phyloP scores from a whole-genome alignment of 2,113 vertebrate genomes.

The Bucco capensis region DNA sequence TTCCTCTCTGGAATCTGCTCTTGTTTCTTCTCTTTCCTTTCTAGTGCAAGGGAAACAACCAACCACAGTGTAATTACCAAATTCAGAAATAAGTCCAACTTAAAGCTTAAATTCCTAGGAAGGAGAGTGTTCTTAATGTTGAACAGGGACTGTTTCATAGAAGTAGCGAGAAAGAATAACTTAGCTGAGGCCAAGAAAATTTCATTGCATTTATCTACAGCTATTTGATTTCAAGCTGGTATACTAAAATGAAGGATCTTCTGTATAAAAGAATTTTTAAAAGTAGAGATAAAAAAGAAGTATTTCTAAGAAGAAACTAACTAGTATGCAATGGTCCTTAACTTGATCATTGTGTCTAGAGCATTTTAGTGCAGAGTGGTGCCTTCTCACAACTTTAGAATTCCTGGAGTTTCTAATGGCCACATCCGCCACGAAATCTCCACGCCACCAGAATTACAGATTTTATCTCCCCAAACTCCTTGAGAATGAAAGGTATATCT shows the following conservation, averaged over 20 bases:
- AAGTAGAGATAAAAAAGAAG: not conserved
- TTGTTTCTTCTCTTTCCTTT: not conserved
- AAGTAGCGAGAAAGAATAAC: not conserved
- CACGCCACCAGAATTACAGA: not conserved
- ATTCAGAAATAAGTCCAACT: not conserved
- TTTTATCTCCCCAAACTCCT: not conserved
- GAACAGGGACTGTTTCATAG: not conserved
- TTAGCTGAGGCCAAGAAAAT: not conserved
- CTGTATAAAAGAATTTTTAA: not conserved
- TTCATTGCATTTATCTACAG: not conserved
- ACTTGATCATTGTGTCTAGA: not conserved
- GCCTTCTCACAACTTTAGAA: not conserved
- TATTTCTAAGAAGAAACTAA: not conserved
- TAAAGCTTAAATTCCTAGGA: not conserved
- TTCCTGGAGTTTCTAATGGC: not conserved
- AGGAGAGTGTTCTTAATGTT: not conserved
- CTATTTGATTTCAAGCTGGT: not conserved
- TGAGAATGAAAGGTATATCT: not conserved
- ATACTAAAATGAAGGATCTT: not conserved
- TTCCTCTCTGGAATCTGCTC: not conserved
- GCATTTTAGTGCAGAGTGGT: not conserved
- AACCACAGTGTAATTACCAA: not conserved
- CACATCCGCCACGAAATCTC: not conserved
- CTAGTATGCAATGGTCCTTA: not conserved
- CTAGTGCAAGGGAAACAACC: not conserved